Evolutionary conservation across 2,797 vertebrate species (phyloP).

Genomic region (Pantherophis alleghaniensis): DNA sequence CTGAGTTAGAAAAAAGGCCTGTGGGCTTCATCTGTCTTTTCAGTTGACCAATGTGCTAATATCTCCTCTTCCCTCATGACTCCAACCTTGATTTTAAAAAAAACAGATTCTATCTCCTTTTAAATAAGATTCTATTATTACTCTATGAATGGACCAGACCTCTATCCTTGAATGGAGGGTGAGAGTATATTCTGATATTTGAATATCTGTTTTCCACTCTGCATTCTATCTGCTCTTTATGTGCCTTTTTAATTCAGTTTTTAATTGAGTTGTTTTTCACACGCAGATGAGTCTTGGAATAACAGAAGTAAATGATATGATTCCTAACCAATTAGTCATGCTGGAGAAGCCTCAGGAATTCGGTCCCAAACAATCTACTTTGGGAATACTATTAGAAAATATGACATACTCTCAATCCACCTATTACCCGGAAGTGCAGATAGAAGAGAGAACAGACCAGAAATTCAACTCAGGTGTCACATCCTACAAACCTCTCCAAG

Average conservation of each 20-base stretch:
- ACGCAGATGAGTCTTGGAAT: conserved; percentile 53
- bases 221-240: not conserved
- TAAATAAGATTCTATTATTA: not conserved
- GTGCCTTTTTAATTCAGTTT: not conserved
- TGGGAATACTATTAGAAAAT: conserved; percentile 60
- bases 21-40: not conserved
- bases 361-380: not conserved
- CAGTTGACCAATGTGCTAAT: not conserved
- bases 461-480: not conserved
- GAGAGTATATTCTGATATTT: not conserved
- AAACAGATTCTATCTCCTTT: not conserved
- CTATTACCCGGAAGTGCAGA: not conserved
- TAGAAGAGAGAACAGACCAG: not conserved
- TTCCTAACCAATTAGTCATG: conserved; percentile 60
- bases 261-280: not conserved
- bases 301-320: conserved; percentile 55
- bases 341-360: conserved; percentile 38
- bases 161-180: not conserved
- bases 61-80: not conserved
- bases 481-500: not conserved
- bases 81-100: not conserved
- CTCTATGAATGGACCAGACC: not conserved
- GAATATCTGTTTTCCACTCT: not conserved
- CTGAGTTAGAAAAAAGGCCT: not conserved
- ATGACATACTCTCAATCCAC: conserved; percentile 55